phyloP scores from a whole-genome alignment of 2,797 vertebrate genomes.

The Menidia menidia region DNA sequence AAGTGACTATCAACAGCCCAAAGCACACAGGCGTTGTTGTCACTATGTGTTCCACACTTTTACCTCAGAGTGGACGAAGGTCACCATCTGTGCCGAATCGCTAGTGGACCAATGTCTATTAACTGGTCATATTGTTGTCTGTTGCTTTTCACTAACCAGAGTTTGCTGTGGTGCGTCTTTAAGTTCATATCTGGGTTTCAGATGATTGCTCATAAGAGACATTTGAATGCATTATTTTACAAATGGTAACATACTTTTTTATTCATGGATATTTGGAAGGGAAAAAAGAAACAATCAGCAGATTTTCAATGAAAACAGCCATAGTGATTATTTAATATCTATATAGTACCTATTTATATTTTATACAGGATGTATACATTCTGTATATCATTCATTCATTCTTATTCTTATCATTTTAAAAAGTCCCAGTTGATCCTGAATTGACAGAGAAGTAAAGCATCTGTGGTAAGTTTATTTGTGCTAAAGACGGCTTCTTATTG shows the following conservation, averaged over 20 bases:
- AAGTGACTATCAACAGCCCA: constrained; percentile 46
- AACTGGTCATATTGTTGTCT: not conserved
- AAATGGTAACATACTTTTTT: not conserved
- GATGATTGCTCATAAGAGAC: not conserved
- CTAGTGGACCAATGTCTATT: not conserved
- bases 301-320: not conserved
- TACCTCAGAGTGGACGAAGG: constrained; percentile 32
- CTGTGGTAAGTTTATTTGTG: too few species aligned
- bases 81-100: constrained; percentile 15
- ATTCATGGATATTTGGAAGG: too few species aligned
- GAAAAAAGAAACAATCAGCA: not conserved
- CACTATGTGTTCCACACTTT: constrained; percentile 11
- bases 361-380: not conserved
- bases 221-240: not conserved
- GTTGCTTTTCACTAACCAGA: not conserved
- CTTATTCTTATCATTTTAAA: too few species aligned
- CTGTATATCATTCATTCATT: not conserved
- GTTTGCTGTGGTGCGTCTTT: not conserved
- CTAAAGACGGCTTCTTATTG: not conserved
- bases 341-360: not conserved
- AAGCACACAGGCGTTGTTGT: constrained; percentile 36
- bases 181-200: not conserved
- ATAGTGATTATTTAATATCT: not conserved
- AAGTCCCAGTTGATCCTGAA: too few species aligned
- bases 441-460: not conserved